These are phyloP conservation scores for Sterna hirundo DNA, from an alignment of 2,113 vertebrate genomes.

Conservation along the genomic window DNA sequence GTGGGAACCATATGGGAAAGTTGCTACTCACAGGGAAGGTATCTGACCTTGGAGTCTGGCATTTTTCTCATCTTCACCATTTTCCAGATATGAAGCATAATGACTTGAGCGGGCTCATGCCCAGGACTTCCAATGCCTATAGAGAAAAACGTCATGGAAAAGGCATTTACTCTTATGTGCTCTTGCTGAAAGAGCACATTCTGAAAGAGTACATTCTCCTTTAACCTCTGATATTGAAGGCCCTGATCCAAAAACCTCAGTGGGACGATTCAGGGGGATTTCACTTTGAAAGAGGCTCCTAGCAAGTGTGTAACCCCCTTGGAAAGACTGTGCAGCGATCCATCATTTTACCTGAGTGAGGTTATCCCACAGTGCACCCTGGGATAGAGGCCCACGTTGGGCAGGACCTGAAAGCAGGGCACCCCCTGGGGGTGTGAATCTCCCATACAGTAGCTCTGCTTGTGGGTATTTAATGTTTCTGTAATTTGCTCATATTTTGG, in stretches of 20 bases:
- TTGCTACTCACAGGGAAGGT: background rate
- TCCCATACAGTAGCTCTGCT: background rate
- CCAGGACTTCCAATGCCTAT: background rate
- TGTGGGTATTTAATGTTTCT: background rate
- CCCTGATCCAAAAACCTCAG: background rate
- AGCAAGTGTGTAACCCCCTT: background rate
- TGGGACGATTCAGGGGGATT: background rate
- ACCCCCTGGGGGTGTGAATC: background rate
- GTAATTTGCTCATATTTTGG: background rate
- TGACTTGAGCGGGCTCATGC: background rate
- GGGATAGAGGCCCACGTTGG: background rate
- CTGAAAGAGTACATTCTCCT: background rate
- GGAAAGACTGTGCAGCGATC: background rate
- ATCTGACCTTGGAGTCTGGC: background rate
- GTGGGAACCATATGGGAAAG: background rate
- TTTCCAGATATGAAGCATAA: background rate
- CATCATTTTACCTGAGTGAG: background rate
- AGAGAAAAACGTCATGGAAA: background rate
- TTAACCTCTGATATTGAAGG: background rate
- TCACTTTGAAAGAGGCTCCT: background rate
- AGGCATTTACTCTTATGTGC: background rate
- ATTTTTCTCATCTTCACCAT: background rate
- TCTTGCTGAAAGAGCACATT: background rate
- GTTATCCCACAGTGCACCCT: background rate
- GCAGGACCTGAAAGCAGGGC: background rate